A percentile compares a stretch with the other conserved stretches of the same genome.
Evolutionary conservation across 1,140 invertebrate species (phyloP).

Genomic region (Macrosteles quadrilineatus): DNA sequence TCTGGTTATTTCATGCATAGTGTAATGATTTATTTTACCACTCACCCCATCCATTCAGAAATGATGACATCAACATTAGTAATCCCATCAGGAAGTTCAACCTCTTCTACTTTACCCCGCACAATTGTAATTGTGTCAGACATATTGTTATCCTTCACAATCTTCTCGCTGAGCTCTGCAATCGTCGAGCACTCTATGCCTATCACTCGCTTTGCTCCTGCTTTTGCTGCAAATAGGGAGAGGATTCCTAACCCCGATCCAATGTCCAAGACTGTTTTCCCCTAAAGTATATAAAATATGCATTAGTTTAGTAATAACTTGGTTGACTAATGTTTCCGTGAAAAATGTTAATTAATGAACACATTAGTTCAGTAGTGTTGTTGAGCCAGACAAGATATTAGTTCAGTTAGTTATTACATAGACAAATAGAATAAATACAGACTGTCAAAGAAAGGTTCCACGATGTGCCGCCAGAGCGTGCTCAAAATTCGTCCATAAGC

Average conservation of each 20-base stretch:
- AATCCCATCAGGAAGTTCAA: conserved; percentile 68
- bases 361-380: not conserved
- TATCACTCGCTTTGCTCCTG: conserved; percentile 93
- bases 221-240: conserved; percentile 99
- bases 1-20: too few species aligned
- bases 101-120: conserved; percentile 83
- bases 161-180: conserved; percentile 92
- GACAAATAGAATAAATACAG: not conserved
- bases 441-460: not conserved
- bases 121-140: conserved; percentile 87
- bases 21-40: too few species aligned
- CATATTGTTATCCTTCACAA: conserved; percentile 82
- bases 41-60: conserved; percentile 97
- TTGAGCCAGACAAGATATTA: not conserved
- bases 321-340: not conserved
- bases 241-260: conserved; percentile 99
- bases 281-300: conserved; percentile 44
- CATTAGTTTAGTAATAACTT: not conserved
- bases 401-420: not conserved
- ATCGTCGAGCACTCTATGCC: conserved; percentile 98
- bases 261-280: conserved; percentile 92
- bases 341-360: not conserved
- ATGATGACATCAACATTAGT: conserved; percentile 98
- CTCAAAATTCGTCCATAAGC: too few species aligned
- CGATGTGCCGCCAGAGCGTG: too few species aligned